Base-by-base conservation (phyloP, 2,797 vertebrate species). In the Falco rusticolus region DNA sequence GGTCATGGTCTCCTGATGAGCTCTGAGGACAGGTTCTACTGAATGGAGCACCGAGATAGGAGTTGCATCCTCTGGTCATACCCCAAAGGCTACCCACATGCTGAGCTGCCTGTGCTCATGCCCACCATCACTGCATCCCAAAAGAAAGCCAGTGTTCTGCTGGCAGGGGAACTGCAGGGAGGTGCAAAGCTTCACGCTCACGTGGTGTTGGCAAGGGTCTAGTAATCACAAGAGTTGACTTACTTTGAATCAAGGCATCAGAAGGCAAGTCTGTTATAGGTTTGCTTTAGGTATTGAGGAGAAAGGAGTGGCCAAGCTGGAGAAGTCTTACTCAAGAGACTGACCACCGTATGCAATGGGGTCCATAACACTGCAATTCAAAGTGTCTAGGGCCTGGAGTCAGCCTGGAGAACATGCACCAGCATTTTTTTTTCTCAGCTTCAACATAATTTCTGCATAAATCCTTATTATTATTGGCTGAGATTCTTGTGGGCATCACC, bases 121-220 rank as follows among this genome's bases (percentile, higher is more conserved):
- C 9, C 15, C 19, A 28, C 45, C 17, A 25, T 22, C 0, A 0
- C 31, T 41, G 31, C 31, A 28, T 69, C 54, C 47, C 51, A 56
- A 76, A 86, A 39, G 12, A 80, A 76, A 56, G 10, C 10, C 72
- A 83, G 18, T 22, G 24, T 2, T 78, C 31, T 71, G 29, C 8
- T 64, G 26, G 33, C 6, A 13, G 41, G 5, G 11, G 1, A 43
- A 59, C 45, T 2, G 0, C 11, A 34, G 47, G 13, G 34, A 5
- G 1, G 25, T 24, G 31, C 7, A 29, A 66, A 59, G 4, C 18
- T 74, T 87, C 21, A 8, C 0, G 0, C 14, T 69, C 6, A 0
- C 3, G 16, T 43, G 22, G 34, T 78, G 26, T 45, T 79, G 48
- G 18, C 43, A 78, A 82, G 8, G 16, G 24, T n/a, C 34, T 69